Evolutionary conservation across 2,888 invertebrate species (phyloP), one percentile per base, ranked within the genome.

Genomic region (Xestia c-nigrum): DNA sequence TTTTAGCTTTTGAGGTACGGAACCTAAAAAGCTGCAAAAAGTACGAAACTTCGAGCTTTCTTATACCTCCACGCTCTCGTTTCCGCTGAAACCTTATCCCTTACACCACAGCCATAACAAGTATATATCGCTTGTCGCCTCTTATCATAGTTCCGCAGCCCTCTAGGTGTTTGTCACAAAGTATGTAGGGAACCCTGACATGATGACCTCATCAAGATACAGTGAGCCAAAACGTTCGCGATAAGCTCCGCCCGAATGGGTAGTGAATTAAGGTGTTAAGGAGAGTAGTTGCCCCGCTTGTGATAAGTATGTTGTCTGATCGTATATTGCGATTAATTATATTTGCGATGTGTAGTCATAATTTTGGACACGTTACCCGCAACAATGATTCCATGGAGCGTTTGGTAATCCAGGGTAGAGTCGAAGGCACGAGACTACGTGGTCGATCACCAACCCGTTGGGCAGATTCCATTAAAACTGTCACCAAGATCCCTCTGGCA

Each of bases 141-240:
- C 92, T 92, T 92, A 92, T 93, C 92, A 88, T 86, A 88, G 89
- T 90, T 90, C 88, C 90, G 87, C 87, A 89, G 59, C 74, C 76
- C 78, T 87, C 67, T 85, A 85, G 79, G 85, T 87, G 82, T 84
- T 82, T 83, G 85, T 85, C 80, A 84, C 84, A 79, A 85, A 85
- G 78, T 87, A 85, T 87, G 77, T 85, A 73, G 81, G 82, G 74
- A 86, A 83, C 85, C 85, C 76, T 79, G 80, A 61, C 66, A 24
- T 74, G 85, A 87, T 80, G 81, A 75, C 86, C 80, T 81, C 76
- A 67, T 79, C 68, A 74, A 83, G 87, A 88, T 86, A 81, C 43
- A 74, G 71, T 67, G 47, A 76, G 65, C 43, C 52, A 40, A 74
- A 81, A 72, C 52, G 64, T 70, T 65, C 10, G 50, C 64, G 86